A percentile compares a stretch with the other conserved stretches of the same genome.
Conservation (phyloP, 1,140 invertebrate genomes). For the Drosophila nikananu region DNA sequence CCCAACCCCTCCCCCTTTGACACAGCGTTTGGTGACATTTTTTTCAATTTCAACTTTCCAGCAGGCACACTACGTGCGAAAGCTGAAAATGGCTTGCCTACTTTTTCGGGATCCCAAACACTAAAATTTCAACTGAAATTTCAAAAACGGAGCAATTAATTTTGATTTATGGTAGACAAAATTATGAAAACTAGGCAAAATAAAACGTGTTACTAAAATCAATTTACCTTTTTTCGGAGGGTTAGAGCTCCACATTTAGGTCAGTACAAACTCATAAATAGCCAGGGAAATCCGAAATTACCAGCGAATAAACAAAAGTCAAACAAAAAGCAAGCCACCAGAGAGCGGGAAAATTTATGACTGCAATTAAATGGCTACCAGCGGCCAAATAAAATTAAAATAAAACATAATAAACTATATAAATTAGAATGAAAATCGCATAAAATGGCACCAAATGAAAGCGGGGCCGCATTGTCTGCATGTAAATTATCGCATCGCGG, state of each 20-base stretch:
- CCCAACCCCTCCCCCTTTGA: neutral
- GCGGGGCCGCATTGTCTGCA: conserved; percentile 26
- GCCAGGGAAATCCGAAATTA: conserved; percentile 29
- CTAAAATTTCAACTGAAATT: conserved; percentile 11
- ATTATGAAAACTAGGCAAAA: conserved; percentile 3
- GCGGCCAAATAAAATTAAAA: conserved; percentile 43
- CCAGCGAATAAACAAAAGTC: conserved; percentile 32
- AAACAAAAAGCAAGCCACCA: conserved; percentile 26
- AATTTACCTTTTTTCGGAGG: neutral
- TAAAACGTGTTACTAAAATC: conserved; percentile 23
- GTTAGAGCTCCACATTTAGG: conserved; percentile 19
- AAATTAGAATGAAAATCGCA: conserved; percentile 59
- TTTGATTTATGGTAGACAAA: conserved; percentile 48
- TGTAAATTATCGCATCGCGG: conserved; percentile 64
- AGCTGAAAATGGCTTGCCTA: conserved; percentile 44
- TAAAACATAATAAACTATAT: conserved; percentile 48
- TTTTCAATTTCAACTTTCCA: conserved; percentile 76
- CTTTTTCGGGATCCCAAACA: conserved; percentile 23
- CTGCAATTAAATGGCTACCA: conserved; percentile 62
- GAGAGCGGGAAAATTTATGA: conserved; percentile 56
- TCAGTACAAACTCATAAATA: conserved; percentile 26
- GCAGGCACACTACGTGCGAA: conserved; percentile 25
- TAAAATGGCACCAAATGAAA: conserved; percentile 34
- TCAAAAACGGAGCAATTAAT: conserved; percentile 43
- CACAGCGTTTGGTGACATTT: conserved; percentile 46